Conservation (phyloP, 2,113 vertebrate species). For the Anarhynchus alexandrinus region DNA sequence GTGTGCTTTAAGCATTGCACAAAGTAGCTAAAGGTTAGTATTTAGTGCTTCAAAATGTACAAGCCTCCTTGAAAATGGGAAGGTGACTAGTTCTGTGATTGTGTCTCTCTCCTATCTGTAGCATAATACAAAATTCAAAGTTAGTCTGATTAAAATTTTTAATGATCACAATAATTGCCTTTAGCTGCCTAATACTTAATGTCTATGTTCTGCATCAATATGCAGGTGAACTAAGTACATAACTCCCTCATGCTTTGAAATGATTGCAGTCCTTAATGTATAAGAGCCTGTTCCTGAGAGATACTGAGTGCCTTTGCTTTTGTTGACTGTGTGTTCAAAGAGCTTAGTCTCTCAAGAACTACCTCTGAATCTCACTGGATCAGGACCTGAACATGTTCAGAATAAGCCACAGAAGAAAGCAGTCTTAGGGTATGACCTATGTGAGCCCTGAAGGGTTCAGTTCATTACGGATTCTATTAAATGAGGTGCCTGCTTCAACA, state of each 20-base stretch:
- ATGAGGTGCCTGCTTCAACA: neutral
- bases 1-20: neutral
- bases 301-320: neutral
- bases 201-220: conserved; percentile 2
- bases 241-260: conserved; percentile 1
- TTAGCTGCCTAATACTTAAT: conserved; percentile 10
- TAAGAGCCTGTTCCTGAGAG: neutral
- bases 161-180: conserved; percentile 57
- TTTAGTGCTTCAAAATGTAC: neutral
- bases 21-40: neutral
- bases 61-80: conserved; percentile 48
- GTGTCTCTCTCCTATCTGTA: neutral
- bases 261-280: neutral
- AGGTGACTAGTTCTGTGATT: conserved; percentile 50
- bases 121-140: conserved; percentile 39
- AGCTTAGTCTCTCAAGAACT: neutral
- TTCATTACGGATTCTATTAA: neutral
- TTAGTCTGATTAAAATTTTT: conserved; percentile 42
- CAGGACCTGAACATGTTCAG: neutral
- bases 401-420: neutral
- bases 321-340: neutral
- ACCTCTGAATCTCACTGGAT: neutral
- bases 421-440: neutral
- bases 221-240: conserved; percentile 24
- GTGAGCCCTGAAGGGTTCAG: neutral